A percentile compares a stretch with the other conserved stretches of the same genome.
Evolutionary conservation across 2,113 vertebrate genomes (phyloP).

Genomic region (Macrotis lagotis): DNA sequence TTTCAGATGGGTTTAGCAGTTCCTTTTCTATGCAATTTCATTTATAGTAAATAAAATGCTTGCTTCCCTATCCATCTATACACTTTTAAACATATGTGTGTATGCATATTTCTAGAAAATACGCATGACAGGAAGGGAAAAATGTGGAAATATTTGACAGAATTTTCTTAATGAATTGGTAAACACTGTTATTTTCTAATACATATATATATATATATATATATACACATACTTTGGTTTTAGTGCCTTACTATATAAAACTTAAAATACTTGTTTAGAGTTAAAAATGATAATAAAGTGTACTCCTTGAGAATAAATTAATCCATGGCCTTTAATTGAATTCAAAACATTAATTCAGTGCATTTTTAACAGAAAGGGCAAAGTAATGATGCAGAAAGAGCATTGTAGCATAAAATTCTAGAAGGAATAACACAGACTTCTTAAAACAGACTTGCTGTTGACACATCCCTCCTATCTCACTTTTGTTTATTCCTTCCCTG

Average conservation of each 20-base stretch:
- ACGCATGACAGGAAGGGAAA: not conserved
- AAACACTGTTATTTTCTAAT: not conserved
- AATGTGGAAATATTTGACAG: not conserved
- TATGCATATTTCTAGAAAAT: not conserved
- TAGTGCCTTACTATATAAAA: not conserved
- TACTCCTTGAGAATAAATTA: not conserved
- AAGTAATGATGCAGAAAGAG: slow-evolving; percentile 5
- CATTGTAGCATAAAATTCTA: not conserved
- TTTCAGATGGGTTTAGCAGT: not conserved
- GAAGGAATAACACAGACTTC: not conserved
- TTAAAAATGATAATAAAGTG: slow-evolving; percentile 35
- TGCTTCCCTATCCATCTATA: not conserved
- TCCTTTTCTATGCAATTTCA: slow-evolving; percentile 7
- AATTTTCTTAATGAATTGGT: not conserved
- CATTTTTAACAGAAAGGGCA: not conserved
- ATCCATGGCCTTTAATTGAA: slow-evolving; percentile 19
- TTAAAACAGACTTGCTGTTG: too few relatives aligned
- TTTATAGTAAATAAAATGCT: slow-evolving; percentile 16
- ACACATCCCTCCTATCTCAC: rapidly evolving
- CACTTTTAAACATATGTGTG: not conserved
- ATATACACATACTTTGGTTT: not conserved
- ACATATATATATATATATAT: too few relatives aligned
- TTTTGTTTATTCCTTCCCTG: not conserved
- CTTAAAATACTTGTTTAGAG: not conserved
- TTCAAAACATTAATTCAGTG: not conserved